Conservation (phyloP, 2,888 invertebrate genomes). For the Hydraecia micacea region DNA sequence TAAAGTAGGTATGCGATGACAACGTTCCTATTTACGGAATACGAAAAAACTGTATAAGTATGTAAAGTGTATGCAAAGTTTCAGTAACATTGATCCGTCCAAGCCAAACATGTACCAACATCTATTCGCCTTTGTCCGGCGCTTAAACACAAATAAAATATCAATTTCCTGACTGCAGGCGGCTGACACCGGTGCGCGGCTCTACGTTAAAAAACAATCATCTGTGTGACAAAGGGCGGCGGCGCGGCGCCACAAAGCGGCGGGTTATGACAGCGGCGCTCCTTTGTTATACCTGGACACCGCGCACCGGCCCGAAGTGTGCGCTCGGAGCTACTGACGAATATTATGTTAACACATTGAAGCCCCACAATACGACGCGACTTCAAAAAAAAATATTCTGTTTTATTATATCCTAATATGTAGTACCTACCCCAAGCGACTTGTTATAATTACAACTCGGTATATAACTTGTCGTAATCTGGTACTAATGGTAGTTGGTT, state of each 20-base stretch:
- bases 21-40: not conserved
- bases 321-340: not conserved
- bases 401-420: too few species aligned
- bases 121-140: slow-evolving; percentile 1
- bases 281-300: slow-evolving; percentile 9
- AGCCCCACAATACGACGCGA: not conserved
- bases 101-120: not conserved
- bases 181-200: not conserved
- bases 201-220: slow-evolving; percentile 13
- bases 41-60: not conserved
- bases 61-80: slow-evolving; percentile 2
- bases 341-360: not conserved
- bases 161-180: slow-evolving; percentile 16
- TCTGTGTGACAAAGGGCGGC: slow-evolving; percentile 18
- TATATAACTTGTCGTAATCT: too few species aligned
- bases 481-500: too few species aligned
- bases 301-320: not conserved
- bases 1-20: not conserved
- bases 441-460: too few species aligned
- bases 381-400: too few species aligned
- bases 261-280: slow-evolving; percentile 4
- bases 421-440: too few species aligned
- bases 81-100: not conserved
- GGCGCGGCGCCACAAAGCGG: slow-evolving; percentile 16
- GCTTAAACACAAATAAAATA: slow-evolving; percentile 40